Base-by-base conservation (phyloP, 2,113 vertebrate genomes). In the Apeltes quadracus region DNA sequence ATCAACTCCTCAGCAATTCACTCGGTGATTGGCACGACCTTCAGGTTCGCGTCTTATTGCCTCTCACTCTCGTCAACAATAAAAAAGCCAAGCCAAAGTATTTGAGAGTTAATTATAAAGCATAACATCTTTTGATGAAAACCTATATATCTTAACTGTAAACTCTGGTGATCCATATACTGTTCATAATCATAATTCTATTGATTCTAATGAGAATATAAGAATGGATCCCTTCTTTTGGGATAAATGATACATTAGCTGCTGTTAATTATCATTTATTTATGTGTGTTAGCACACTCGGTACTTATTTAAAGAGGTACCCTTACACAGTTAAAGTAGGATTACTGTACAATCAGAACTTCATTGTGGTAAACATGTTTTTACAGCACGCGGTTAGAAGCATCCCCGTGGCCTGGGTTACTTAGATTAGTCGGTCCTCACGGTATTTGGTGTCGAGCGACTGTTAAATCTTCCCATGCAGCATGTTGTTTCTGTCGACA, bases 1-100 rank as follows among this genome's bases (percentile, higher is more conserved):
- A 85, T 81, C 79, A 83, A 76, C 77, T 80, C 68, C 79, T 89
- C 79, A 85, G 84, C 90, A 89, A 85, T 83, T 89, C 44, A 13
- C 73, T 32, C 76, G n/a, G 56, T 63, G 76, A 86, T 84, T 77
- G 83, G 32, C 67, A 59, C 69, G 79, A 50, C 87, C 88, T 89
- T 76, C 62, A 81, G 61, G 63, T 69, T 55, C 12, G 20, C 1
- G 22, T 62, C 55, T 64, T 44, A 69, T n/a, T 69, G 75, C 76
- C 78, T 84, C 62, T 77, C 78, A 39, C 55, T 72, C 76, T 44
- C 51, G 54, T 56, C 74, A 75, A 75, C 75, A 69, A 39, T 38
- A 25, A n/a, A 59, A 1, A 14, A 61, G 34, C 32, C 22, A 13
- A 58, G 44, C 57, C 51, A 63, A n/a, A 22, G 20, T 56, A n/a